These are phyloP conservation scores for Margarornis squamiger DNA, from an alignment of 2,797 vertebrate species.

Conservation along the genomic window DNA sequence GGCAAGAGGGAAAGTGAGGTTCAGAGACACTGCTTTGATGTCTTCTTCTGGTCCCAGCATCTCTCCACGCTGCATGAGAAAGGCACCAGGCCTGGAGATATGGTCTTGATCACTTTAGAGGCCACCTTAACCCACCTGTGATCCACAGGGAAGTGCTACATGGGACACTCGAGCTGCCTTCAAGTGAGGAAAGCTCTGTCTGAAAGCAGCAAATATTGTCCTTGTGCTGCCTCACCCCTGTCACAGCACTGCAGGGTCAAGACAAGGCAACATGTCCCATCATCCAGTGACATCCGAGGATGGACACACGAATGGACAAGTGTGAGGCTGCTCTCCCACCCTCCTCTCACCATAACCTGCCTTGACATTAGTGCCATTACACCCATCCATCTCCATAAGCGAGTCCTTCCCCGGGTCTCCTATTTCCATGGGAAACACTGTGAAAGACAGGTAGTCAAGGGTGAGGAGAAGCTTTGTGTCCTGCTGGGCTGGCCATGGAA, in stretches of 20 bases:
- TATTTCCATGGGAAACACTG: neutral
- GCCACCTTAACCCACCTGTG: neutral
- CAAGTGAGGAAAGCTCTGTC: neutral
- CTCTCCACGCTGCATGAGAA: neutral
- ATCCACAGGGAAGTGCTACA: neutral
- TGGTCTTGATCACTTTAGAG: neutral
- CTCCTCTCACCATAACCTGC: neutral
- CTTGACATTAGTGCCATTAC: neutral
- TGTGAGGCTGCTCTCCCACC: neutral
- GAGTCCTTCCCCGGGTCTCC: rapidly evolving
- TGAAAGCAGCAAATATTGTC: neutral
- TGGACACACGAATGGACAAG: neutral
- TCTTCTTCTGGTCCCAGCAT: neutral
- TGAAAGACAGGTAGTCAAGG: rapidly evolving
- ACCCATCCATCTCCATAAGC: neutral
- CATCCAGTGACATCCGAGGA: neutral
- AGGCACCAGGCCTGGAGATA: neutral
- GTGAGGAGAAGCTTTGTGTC: neutral
- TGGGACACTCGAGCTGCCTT: neutral
- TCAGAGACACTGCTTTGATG: neutral
- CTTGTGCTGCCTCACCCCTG: neutral
- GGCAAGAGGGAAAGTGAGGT: neutral
- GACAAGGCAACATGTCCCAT: neutral
- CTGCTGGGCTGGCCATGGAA: neutral
- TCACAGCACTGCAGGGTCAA: neutral